Percentiles rank a stretch among this genome's conserved stretches.
These are phyloP conservation scores for Delichon dasypus DNA, from an alignment of 2,797 vertebrate genomes.

Conservation along the genomic window DNA sequence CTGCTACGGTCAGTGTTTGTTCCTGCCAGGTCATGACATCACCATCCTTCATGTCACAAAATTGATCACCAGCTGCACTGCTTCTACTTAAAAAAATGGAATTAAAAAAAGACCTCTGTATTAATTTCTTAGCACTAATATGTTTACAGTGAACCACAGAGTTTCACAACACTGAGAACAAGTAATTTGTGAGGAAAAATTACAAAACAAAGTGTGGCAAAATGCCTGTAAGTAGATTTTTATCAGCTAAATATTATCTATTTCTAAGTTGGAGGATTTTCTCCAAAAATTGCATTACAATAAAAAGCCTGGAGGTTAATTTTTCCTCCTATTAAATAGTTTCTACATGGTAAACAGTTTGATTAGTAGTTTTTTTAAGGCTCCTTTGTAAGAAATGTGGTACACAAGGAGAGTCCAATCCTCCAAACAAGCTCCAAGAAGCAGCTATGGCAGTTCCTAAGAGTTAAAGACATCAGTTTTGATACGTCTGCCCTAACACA, in stretches of 20 bases:
- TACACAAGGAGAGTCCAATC: rapidly evolving
- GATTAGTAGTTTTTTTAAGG: neutral
- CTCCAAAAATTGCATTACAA: neutral
- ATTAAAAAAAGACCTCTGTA: neutral
- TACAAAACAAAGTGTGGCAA: neutral
- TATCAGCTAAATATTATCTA: neutral
- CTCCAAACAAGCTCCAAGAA: neutral
- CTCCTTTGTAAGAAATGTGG: neutral
- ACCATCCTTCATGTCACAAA: neutral
- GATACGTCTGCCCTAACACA: neutral
- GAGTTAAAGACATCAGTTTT: neutral
- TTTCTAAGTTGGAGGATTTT: neutral
- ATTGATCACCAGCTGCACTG: neutral
- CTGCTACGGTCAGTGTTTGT: neutral
- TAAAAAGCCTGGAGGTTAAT: neutral
- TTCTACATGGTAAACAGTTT: neutral
- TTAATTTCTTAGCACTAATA: neutral
- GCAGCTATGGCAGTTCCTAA: neutral
- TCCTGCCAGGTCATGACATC: slow-evolving; percentile 17
- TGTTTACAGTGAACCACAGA: neutral
- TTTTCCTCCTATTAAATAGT: neutral
- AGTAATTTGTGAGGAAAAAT: slow-evolving; percentile 11
- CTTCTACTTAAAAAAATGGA: neutral
- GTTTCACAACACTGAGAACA: neutral
- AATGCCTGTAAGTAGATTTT: neutral